Conservation (phyloP, 2,888 invertebrate species). For the Dascillus cervinus region DNA sequence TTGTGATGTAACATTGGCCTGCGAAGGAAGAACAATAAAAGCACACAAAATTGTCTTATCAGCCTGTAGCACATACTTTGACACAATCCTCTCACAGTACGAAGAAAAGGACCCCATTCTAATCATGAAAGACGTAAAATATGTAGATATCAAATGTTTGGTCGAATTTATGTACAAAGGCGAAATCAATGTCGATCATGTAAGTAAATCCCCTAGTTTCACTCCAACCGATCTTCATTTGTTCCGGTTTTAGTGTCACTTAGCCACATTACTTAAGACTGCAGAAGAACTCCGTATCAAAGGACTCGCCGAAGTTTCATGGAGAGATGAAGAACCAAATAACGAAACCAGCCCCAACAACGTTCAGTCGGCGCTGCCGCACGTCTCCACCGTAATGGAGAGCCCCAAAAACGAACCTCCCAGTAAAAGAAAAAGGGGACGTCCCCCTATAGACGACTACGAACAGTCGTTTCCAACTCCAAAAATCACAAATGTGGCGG, state of each 20-base stretch:
- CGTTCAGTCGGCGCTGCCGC: slow-evolving; percentile 35
- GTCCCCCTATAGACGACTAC: slow-evolving; percentile 59
- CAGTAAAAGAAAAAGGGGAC: slow-evolving; percentile 56
- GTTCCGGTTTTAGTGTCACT: slow-evolving; percentile 60
- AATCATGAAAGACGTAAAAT: slow-evolving; percentile 85
- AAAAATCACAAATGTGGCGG: slow-evolving; percentile 45
- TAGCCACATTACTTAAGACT: slow-evolving; percentile 81
- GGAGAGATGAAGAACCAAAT: slow-evolving; percentile 56
- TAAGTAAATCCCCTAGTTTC: slow-evolving; percentile 50
- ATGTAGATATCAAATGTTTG: slow-evolving; percentile 80
- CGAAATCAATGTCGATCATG: slow-evolving; percentile 90
- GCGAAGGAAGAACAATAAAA: slow-evolving; percentile 70
- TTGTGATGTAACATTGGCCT: slow-evolving; percentile 85
- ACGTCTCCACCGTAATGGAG: slow-evolving; percentile 41
- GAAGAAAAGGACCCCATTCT: slow-evolving; percentile 75
- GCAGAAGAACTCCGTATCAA: slow-evolving; percentile 89
- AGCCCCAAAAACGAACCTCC: slow-evolving; percentile 35
- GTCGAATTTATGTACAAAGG: slow-evolving; percentile 95
- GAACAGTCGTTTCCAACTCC: slow-evolving; percentile 47
- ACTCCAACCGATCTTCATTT: slow-evolving; percentile 1
- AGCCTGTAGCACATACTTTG: slow-evolving; percentile 88
- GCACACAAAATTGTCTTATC: slow-evolving; percentile 84
- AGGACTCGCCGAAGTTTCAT: slow-evolving; percentile 83
- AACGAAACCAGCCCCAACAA: slow-evolving; percentile 29
- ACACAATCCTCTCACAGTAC: slow-evolving; percentile 74